These are phyloP conservation scores for Melieria omissa DNA, from an alignment of 2,888 invertebrate species.

Conservation along the genomic window DNA sequence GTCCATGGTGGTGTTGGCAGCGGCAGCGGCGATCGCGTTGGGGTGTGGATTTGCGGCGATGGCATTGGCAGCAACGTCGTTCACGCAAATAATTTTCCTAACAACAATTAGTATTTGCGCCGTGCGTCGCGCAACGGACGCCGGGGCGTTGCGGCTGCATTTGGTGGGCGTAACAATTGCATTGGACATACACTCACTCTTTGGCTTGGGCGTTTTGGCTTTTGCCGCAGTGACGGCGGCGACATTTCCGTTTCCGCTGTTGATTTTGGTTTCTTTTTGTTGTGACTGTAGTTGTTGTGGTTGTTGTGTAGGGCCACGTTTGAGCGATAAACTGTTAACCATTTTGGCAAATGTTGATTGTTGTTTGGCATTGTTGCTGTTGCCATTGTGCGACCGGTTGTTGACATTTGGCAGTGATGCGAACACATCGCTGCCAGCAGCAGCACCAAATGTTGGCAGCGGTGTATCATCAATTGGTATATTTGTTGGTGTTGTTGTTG, in stretches of 20 bases:
- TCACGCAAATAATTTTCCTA: slow-evolving; percentile 34
- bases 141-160: slow-evolving; percentile 24
- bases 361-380: slow-evolving; percentile 36
- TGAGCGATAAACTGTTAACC: slow-evolving; percentile 61
- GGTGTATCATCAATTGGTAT: neutral
- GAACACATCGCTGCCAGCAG: slow-evolving; percentile 22
- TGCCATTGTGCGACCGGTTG: slow-evolving; percentile 35
- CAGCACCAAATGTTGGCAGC: slow-evolving; percentile 15
- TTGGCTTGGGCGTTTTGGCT: slow-evolving; percentile 32
- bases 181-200: slow-evolving; percentile 34
- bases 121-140: slow-evolving; percentile 25
- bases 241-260: slow-evolving; percentile 41
- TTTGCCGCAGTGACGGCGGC: slow-evolving; percentile 27
- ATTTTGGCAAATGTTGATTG: slow-evolving; percentile 54
- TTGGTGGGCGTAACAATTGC: slow-evolving; percentile 41
- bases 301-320: slow-evolving; percentile 51
- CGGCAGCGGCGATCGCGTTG: slow-evolving; percentile 19
- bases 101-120: slow-evolving; percentile 40
- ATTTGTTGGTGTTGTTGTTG: slow-evolving; percentile 28
- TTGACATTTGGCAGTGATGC: slow-evolving; percentile 35
- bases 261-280: slow-evolving; percentile 35
- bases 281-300: slow-evolving; percentile 42
- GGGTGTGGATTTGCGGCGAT: neutral
- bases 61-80: slow-evolving; percentile 12
- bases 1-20: slow-evolving; percentile 30